A percentile compares a stretch with the other conserved stretches of the same genome.
Conservation (phyloP, 2,797 vertebrate genomes). For the Graptemys geographica region DNA sequence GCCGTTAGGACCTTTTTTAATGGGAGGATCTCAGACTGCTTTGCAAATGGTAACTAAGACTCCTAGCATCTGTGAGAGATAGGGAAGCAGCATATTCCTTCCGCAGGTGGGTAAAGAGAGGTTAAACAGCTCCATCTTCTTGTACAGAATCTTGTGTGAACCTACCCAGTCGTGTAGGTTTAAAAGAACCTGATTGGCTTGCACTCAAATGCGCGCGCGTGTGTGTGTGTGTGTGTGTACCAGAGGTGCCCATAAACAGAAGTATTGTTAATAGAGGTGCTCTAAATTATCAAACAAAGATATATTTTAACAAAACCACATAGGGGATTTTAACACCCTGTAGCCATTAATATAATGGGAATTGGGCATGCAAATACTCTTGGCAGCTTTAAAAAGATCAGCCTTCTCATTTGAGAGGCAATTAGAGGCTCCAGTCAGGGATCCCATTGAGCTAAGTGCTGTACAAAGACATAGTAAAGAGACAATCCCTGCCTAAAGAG, state of each 20-base stretch:
- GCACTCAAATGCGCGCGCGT: not conserved
- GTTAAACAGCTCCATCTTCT: not conserved
- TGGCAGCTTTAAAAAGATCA: not conserved
- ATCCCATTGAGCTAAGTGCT: not conserved
- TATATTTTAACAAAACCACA: not conserved
- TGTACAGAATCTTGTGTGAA: not conserved
- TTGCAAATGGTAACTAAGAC: conserved; percentile 24
- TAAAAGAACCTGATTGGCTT: not conserved
- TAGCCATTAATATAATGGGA: not conserved
- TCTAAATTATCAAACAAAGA: not conserved
- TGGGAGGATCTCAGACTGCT: conserved; percentile 14
- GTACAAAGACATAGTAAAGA: not conserved
- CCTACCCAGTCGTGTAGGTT: not conserved
- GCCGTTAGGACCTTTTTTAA: conserved; percentile 15
- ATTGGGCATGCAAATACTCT: not conserved
- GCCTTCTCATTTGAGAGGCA: not conserved
- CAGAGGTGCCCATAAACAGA: not conserved
- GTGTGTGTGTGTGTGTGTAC: not conserved
- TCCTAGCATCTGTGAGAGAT: not conserved
- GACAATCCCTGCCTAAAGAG: not conserved
- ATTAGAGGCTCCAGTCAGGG: not conserved
- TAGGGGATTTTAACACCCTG: not conserved
- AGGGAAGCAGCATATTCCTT: not conserved
- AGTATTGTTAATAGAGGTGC: not conserved
- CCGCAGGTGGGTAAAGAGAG: not conserved